Conservation (phyloP, 1,140 invertebrate species). For the Drosophila persimilis region DNA sequence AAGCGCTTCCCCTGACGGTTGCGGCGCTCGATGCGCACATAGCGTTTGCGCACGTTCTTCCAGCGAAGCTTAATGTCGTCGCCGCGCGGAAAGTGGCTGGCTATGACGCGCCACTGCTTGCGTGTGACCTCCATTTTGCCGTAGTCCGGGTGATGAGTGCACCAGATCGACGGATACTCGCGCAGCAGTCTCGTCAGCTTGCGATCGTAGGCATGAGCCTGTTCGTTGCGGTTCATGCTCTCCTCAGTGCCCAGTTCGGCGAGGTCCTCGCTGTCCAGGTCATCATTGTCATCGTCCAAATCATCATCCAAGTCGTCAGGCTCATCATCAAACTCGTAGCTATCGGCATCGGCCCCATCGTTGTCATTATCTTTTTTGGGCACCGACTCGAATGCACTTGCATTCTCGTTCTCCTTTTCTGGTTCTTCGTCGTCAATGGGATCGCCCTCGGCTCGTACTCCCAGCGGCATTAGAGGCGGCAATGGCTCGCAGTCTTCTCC, state of each 20-base stretch:
- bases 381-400: too few species aligned
- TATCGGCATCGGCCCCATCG: constrained; percentile 32
- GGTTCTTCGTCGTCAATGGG: constrained; percentile 65
- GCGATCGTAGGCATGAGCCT: constrained; percentile 74
- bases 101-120: constrained; percentile 76
- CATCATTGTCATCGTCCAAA: constrained; percentile 53
- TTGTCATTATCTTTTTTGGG: constrained; percentile 34
- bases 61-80: constrained; percentile 75
- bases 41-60: constrained; percentile 77
- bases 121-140: constrained; percentile 73
- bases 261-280: constrained; percentile 48
- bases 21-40: constrained; percentile 70
- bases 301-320: constrained; percentile 43
- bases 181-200: constrained; percentile 68
- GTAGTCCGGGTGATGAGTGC: constrained; percentile 74
- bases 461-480: constrained; percentile 65
- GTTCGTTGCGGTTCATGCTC: constrained; percentile 76
- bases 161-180: constrained; percentile 78
- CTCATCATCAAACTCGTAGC: constrained; percentile 32
- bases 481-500: constrained; percentile 62
- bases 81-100: constrained; percentile 68
- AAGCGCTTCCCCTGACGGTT: constrained; percentile 72
- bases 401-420: constrained; percentile 12
- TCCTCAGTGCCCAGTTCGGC: constrained; percentile 60
- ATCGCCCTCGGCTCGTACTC: constrained; percentile 61